Conservation (phyloP, 2,888 invertebrate species). For the Terebella lapidaria region DNA sequence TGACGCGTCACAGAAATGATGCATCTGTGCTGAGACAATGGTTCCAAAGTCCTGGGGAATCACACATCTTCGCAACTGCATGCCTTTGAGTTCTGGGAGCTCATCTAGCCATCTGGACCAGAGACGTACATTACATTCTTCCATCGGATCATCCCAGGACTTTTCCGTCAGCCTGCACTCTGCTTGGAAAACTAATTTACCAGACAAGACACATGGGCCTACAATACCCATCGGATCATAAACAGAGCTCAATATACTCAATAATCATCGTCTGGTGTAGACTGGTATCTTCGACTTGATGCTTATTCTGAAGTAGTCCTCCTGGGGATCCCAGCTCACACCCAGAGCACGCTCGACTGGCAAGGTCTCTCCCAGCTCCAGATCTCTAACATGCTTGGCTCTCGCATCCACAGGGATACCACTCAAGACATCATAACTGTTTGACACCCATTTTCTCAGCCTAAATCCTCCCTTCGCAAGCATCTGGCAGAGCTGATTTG, state of each 20-base stretch:
- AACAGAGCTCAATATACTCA: neutral
- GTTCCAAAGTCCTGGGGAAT: too few relatives aligned
- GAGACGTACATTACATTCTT: too few relatives aligned
- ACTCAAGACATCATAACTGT: neutral
- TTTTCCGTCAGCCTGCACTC: neutral
- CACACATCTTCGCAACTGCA: constrained; percentile 8
- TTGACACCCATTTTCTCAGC: neutral
- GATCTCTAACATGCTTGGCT: neutral
- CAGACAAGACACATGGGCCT: neutral
- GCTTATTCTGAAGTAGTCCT: neutral
- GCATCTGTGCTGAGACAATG: constrained; percentile 15
- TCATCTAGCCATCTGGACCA: neutral
- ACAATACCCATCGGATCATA: constrained; percentile 4
- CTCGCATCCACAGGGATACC: neutral
- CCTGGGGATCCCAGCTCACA: neutral
- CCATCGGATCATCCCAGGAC: neutral
- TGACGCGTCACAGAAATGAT: constrained; percentile 28
- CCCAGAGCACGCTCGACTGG: neutral
- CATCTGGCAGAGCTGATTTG: neutral
- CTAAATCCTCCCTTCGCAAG: neutral
- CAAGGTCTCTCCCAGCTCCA: too few relatives aligned
- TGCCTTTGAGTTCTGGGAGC: neutral
- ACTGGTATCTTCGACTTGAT: neutral
- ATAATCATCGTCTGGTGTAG: neutral
- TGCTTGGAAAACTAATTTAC: constrained; percentile 2